Conservation (phyloP, 2,888 invertebrate species). For the Folsomia manolachei region DNA sequence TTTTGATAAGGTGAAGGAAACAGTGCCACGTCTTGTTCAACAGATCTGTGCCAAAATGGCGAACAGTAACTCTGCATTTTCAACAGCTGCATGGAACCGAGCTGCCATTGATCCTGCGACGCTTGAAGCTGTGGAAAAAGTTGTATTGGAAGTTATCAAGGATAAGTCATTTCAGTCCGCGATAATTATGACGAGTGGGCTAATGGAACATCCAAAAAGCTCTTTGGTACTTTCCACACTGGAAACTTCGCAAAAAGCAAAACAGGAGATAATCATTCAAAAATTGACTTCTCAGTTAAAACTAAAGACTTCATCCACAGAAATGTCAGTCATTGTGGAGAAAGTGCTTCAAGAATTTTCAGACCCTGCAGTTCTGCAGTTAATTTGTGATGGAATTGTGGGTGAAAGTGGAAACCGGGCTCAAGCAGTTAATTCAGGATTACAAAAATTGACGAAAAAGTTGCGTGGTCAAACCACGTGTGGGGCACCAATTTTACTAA, state of each 20-base stretch:
- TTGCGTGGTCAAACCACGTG: neutral
- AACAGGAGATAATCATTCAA: neutral
- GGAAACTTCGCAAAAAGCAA: neutral
- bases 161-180: neutral
- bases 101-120: neutral
- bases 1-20: neutral
- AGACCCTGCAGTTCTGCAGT: neutral
- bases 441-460: neutral
- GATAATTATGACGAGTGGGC: neutral
- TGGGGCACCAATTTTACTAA: no score
- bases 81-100: neutral
- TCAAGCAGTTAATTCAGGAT: neutral
- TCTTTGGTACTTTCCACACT: neutral
- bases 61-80: neutral
- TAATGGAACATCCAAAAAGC: neutral
- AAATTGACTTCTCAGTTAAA: constrained; percentile 2
- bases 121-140: neutral
- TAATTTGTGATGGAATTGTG: neutral
- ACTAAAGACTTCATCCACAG: neutral
- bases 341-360: constrained; percentile 9
- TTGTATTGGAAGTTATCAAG: neutral
- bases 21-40: neutral
- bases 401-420: neutral
- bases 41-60: constrained; percentile 4
- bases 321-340: constrained; percentile 3